Base-by-base conservation (phyloP, 2,888 invertebrate species). In the Plebejus argus region DNA sequence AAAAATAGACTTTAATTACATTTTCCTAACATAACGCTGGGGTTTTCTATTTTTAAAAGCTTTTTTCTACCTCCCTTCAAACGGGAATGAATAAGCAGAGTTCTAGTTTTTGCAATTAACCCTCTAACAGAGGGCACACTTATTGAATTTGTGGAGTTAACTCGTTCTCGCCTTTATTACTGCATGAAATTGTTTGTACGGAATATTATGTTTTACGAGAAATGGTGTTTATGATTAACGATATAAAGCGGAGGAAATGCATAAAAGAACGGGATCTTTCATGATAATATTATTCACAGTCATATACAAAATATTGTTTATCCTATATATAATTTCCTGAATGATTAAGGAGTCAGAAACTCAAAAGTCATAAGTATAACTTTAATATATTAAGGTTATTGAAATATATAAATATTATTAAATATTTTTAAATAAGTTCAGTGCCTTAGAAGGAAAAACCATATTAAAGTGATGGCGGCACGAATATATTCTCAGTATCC, bases 51-150 rank as follows among this genome's bases (percentile, higher is more conserved):
- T 61, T 61, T n/a, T n/a, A n/a, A n/a, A n/a, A n/a, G n/a, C n/a
- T n/a, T n/a, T n/a, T 76, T 76, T 66, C 20, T 10, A 33, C 23
- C 10, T 15, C 33, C 35, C 35, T 35, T n/a, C 10, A 39, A 71
- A 71, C 39, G 71, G 39, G 71, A 39, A 39, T 71, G n/a, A 71
- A 71, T 71, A 39, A 39, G 35, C 71, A 39, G 35, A 71, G 71
- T n/a, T 71, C 35, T 71, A 71, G 71, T 71, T 71, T 39, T 70
- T 70, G 33, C 20, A 39, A 71, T 70, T 70, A 20, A 71, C 39
- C 70, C 18, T 35, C 70, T 70, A 71, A 71, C 71, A 20, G 71
- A 71, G 71, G n/a, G 71, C 20, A 39, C 71, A 39, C n/a, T 39
- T 71, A 39, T 71, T 39, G 35, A 61, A 61, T 35, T 71, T 71